These are phyloP conservation scores for Lamellibrachia satsuma DNA, from an alignment of 2,888 invertebrate species.

Conservation along the genomic window DNA sequence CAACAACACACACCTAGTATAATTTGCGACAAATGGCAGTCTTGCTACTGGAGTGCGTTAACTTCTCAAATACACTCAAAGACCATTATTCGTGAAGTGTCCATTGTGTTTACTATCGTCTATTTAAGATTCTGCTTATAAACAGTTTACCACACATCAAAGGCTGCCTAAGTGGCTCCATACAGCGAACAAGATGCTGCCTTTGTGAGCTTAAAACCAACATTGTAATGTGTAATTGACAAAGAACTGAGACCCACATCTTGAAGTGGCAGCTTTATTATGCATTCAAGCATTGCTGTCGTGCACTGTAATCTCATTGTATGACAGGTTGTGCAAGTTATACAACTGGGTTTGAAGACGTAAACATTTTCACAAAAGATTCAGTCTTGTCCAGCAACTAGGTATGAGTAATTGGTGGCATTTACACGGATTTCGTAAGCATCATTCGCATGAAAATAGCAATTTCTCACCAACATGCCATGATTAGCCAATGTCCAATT, in stretches of 20 bases:
- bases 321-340: background rate
- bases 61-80: background rate
- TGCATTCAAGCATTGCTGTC: background rate
- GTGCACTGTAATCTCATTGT: background rate
- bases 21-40: background rate
- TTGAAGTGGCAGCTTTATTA: background rate
- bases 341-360: background rate
- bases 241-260: background rate
- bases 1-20: background rate
- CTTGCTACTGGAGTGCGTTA: background rate
- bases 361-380: too few relatives aligned
- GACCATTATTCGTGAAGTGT: background rate
- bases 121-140: background rate
- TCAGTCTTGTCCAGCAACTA: too few relatives aligned
- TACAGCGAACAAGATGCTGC: background rate
- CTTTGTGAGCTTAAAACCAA: background rate
- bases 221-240: background rate
- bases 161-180: background rate
- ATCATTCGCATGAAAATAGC: too few relatives aligned
- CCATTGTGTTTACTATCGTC: background rate
- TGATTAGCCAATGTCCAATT: too few relatives aligned
- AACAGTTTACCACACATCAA: background rate
- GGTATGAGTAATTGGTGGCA: too few relatives aligned
- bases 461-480: too few relatives aligned
- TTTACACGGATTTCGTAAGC: too few relatives aligned